Percentiles rank a stretch among this genome's conserved stretches.
phyloP scores from a whole-genome alignment of 2,797 vertebrate species.

The Ibycter americanus region DNA sequence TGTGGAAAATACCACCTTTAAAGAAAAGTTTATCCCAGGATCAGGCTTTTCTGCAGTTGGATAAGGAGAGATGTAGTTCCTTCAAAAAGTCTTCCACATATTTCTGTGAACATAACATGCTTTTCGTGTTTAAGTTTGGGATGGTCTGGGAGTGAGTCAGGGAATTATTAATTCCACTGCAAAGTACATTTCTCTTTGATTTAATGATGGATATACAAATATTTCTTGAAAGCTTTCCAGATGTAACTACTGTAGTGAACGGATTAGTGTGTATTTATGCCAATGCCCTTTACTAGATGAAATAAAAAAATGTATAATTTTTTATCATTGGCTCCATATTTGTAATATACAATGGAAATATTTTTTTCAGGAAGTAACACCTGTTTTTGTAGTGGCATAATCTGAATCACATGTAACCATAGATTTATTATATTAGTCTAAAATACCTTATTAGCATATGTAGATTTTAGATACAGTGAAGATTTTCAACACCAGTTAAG shows the following conservation, averaged over 20 bases:
- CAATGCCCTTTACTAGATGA: background rate
- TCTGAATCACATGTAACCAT: background rate
- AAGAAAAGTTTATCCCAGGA: background rate
- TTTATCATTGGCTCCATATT: background rate
- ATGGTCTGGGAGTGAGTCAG: background rate
- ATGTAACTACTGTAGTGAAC: background rate
- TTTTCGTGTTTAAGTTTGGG: background rate
- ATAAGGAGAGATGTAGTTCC: background rate
- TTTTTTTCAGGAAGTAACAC: background rate
- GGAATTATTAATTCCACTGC: background rate
- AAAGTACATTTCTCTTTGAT: background rate
- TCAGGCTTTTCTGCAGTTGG: background rate
- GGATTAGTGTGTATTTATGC: background rate
- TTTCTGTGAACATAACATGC: background rate
- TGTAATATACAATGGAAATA: background rate
- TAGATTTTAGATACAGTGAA: background rate
- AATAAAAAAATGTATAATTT: background rate
- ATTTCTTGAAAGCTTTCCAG: background rate
- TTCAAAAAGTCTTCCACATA: background rate
- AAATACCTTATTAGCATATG: background rate
- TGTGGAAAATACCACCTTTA: slow-evolving; percentile 2
- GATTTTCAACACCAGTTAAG: background rate
- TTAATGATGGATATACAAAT: background rate
- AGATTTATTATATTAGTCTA: background rate
- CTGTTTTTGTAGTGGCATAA: background rate